Evolutionary conservation across 2,888 invertebrate species (phyloP).

Genomic region (Leptinotarsa tumamoca): DNA sequence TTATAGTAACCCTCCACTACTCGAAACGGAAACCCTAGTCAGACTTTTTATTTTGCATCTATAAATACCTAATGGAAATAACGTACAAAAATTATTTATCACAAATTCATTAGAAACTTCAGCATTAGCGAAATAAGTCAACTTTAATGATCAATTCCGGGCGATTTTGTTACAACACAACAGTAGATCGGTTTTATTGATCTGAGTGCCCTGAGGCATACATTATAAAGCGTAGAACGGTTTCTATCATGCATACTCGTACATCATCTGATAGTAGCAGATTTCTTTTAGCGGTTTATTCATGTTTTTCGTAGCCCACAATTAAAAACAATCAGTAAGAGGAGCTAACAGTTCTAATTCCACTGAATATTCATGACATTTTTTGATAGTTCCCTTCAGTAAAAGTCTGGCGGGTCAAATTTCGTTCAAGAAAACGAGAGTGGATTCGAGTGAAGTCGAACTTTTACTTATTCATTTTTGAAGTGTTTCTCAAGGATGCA

Average conservation of each 20-base stretch:
- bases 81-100: too few species aligned
- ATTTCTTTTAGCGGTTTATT: not conserved
- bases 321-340: not conserved
- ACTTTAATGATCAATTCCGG: too few species aligned
- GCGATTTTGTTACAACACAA: too few species aligned
- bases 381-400: conserved; percentile 9
- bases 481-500: conserved; percentile 9
- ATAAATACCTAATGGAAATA: too few species aligned
- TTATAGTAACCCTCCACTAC: too few species aligned
- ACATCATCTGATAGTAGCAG: not conserved
- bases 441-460: not conserved
- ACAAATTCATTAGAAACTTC: too few species aligned
- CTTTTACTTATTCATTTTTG: not conserved
- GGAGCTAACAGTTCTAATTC: conserved; percentile 11
- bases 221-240: too few species aligned
- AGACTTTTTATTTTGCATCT: too few species aligned
- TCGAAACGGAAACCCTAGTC: too few species aligned
- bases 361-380: conserved; percentile 11
- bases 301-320: not conserved
- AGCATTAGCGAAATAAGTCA: too few species aligned
- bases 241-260: not conserved
- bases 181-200: too few species aligned
- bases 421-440: conserved; percentile 12
- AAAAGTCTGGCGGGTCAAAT: conserved; percentile 3
- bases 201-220: too few species aligned